A percentile compares a stretch with the other conserved stretches of the same genome.
Evolutionary conservation across 2,888 invertebrate species (phyloP).

Genomic region (Synergus japonicus): DNA sequence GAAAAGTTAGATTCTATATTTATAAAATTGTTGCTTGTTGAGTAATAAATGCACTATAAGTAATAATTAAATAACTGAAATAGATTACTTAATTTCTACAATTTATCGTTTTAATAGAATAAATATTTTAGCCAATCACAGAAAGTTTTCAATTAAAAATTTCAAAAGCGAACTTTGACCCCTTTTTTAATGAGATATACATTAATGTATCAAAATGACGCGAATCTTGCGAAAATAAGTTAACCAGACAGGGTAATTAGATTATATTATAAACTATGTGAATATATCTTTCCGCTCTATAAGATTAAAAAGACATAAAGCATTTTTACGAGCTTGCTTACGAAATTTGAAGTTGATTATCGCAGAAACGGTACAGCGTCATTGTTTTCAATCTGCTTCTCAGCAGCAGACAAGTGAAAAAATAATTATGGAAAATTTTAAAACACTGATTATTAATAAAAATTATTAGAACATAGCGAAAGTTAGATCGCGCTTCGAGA

Average conservation of each 20-base stretch:
- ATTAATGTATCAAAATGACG: conserved; percentile 23
- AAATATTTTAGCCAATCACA: background rate
- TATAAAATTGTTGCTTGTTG: background rate
- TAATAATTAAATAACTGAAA: background rate
- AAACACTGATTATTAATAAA: background rate
- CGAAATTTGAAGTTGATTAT: conserved; percentile 13
- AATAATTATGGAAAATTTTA: background rate
- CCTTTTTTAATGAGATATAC: conserved; percentile 12
- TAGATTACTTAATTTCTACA: background rate
- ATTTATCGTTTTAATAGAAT: background rate
- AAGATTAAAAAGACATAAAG: conserved; percentile 36
- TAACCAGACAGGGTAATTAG: conserved; percentile 16
- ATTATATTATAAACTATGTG: conserved; percentile 14
- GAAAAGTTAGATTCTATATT: background rate
- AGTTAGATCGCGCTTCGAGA: too few species aligned
- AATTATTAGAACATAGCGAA: too few species aligned
- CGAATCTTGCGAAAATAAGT: conserved; percentile 29
- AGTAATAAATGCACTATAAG: conserved; percentile 14
- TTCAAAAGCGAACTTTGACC: conserved; percentile 31
- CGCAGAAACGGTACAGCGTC: conserved; percentile 2
- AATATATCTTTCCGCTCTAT: conserved; percentile 25
- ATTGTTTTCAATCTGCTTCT: background rate
- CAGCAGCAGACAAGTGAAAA: background rate
- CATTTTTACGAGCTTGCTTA: conserved; percentile 25
- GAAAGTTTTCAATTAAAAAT: conserved; percentile 21